These are phyloP conservation scores for Conistra vaccinii DNA, from an alignment of 2,888 invertebrate species.

Conservation along the genomic window DNA sequence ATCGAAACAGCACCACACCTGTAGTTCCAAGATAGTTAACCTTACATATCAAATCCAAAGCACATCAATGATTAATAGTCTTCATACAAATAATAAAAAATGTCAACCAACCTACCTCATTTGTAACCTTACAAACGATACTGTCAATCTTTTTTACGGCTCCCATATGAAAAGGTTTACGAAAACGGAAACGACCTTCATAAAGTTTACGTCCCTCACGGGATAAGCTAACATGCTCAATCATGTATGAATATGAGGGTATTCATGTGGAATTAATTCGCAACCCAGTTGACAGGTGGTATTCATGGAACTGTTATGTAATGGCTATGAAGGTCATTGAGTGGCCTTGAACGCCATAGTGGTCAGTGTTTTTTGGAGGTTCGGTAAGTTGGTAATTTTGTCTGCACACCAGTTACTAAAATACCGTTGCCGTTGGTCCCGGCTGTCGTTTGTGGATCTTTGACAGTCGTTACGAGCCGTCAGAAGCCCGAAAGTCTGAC, in stretches of 20 bases:
- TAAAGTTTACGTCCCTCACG: constrained; percentile 40
- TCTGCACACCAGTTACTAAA: background rate
- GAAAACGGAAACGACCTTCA: constrained; percentile 43
- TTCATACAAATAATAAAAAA: constrained; percentile 29
- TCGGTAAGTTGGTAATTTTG: background rate
- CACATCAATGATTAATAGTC: constrained; percentile 16
- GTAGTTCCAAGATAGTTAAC: constrained; percentile 12
- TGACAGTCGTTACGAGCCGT: too few species aligned
- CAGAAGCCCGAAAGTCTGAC: too few species aligned
- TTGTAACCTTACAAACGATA: constrained; percentile 26
- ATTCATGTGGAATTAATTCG: constrained; percentile 48
- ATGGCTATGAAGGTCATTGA: constrained; percentile 10
- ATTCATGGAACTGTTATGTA: background rate
- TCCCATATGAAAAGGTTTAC: constrained; percentile 28
- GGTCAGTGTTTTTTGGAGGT: background rate
- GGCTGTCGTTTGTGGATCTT: too few species aligned
- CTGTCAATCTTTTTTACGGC: constrained; percentile 37
- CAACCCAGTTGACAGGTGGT: constrained; percentile 36
- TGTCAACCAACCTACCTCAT: constrained; percentile 11
- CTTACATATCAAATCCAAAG: constrained; percentile 23
- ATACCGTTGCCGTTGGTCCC: too few species aligned
- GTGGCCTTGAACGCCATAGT: constrained; percentile 13
- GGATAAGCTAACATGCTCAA: constrained; percentile 44
- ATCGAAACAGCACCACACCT: constrained; percentile 21
- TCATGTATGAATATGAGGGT: constrained; percentile 51